Percentiles rank a stretch among this genome's conserved stretches.
These are phyloP conservation scores for Tuberolachnus salignus DNA, from an alignment of 2,888 invertebrate genomes.

Conservation along the genomic window DNA sequence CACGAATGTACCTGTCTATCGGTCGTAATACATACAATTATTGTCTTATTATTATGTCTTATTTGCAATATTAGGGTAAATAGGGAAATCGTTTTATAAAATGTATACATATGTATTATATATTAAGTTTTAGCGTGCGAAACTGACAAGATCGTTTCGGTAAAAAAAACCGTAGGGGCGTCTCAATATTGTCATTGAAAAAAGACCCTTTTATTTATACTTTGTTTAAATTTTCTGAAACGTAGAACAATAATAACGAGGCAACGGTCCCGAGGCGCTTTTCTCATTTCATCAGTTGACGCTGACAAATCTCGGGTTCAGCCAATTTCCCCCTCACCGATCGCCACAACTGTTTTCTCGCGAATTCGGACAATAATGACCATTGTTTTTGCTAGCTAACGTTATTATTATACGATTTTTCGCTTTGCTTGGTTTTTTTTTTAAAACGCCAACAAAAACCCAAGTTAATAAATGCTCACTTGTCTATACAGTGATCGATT, in stretches of 20 bases:
- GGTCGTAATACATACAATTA: too few relatives aligned
- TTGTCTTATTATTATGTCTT: too few relatives aligned
- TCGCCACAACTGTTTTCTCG: conserved; percentile 31
- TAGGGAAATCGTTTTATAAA: too few relatives aligned
- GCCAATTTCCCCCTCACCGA: conserved; percentile 30
- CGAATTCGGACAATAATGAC: conserved; percentile 37
- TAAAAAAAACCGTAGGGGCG: background rate
- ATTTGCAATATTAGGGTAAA: too few relatives aligned
- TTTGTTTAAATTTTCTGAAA: conserved; percentile 26
- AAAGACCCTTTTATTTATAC: conserved; percentile 14
- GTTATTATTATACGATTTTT: conserved; percentile 14
- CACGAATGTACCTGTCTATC: too few relatives aligned
- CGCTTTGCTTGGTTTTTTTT: background rate
- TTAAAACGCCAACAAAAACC: conserved; percentile 21
- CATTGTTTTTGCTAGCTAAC: conserved; percentile 33
- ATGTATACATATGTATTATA: too few relatives aligned
- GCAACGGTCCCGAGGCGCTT: conserved; percentile 6
- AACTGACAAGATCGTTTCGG: conserved; percentile 14
- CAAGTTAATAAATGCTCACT: conserved; percentile 37
- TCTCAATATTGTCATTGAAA: conserved; percentile 10
- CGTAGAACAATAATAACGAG: conserved; percentile 34
- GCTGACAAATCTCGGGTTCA: conserved; percentile 45
- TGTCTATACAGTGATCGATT: conserved; percentile 36
- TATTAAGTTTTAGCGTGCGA: conserved; percentile 1
- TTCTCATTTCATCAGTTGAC: conserved; percentile 42